These are phyloP conservation scores for Catagonus wagneri DNA, from an alignment of 2,113 vertebrate genomes.

Conservation along the genomic window DNA sequence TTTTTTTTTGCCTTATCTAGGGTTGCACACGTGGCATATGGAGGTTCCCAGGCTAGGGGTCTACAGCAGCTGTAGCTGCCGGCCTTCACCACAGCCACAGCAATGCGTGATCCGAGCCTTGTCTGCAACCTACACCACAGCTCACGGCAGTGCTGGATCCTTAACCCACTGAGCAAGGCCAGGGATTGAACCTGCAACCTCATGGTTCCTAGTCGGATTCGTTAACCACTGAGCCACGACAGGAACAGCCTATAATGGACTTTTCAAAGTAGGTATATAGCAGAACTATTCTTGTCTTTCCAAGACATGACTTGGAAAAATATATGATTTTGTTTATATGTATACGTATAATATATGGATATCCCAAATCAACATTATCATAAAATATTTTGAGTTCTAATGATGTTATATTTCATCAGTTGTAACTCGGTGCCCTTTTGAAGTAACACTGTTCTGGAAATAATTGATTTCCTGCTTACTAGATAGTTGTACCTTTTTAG, in stretches of 20 bases:
- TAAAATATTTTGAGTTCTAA: neutral
- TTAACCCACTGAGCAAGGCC: no score
- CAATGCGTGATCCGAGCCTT: no score
- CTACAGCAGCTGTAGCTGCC: no score
- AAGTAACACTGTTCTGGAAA: neutral
- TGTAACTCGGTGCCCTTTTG: neutral
- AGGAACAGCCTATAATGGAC: neutral
- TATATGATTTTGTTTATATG: neutral
- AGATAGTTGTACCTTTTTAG: neutral
- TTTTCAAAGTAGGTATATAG: neutral
- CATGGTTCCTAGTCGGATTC: no score
- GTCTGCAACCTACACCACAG: no score
- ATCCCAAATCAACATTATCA: neutral
- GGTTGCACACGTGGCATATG: no score
- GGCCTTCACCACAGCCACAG: no score
- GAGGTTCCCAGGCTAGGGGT: no score
- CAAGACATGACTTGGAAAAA: neutral
- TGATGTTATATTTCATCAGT: neutral
- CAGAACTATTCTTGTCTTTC: neutral
- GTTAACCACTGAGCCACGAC: no score
- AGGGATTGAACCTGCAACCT: no score
- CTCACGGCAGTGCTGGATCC: no score
- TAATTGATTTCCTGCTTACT: neutral
- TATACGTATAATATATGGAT: neutral
- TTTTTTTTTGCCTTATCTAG: no score